phyloP scores from a whole-genome alignment of 2,888 invertebrate genomes.

The Chelonus formosanus region DNA sequence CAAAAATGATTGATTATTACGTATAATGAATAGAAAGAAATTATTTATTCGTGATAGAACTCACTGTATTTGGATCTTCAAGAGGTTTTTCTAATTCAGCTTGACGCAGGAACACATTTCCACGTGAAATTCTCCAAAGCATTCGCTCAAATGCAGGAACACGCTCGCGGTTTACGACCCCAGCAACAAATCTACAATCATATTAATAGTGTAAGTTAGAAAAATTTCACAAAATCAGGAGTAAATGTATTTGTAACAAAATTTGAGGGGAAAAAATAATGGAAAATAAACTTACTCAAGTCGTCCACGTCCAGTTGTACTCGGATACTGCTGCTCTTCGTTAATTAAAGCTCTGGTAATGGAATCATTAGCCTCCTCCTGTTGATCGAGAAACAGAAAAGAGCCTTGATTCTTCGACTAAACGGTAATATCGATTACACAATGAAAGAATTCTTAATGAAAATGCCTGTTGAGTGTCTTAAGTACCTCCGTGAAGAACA shows the following conservation, averaged over 20 bases:
- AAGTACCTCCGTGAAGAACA: constrained; percentile 81
- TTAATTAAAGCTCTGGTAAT: constrained; percentile 70
- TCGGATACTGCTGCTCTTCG: constrained; percentile 63
- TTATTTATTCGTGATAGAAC: constrained; percentile 43
- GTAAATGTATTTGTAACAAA: not conserved
- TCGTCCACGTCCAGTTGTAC: constrained; percentile 56
- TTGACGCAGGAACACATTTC: constrained; percentile 88
- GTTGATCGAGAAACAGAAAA: constrained; percentile 64
- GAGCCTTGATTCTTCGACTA: constrained; percentile 62
- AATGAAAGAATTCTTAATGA: constrained; percentile 44
- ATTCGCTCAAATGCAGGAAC: constrained; percentile 91
- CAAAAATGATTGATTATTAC: constrained; percentile 32
- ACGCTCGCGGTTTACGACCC: constrained; percentile 89
- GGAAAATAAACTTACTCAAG: constrained; percentile 60
- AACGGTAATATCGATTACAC: constrained; percentile 58
- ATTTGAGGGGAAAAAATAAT: not conserved
- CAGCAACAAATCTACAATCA: constrained; percentile 82
- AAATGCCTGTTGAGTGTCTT: constrained; percentile 31
- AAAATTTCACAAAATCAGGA: not conserved
- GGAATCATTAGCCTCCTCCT: constrained; percentile 74
- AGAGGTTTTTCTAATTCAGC: constrained; percentile 84
- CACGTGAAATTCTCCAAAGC: constrained; percentile 92
- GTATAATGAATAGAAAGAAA: not conserved
- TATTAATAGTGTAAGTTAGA: not conserved
- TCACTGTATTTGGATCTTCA: constrained; percentile 85